Evolutionary conservation across 2,888 invertebrate species (phyloP), one percentile per base, ranked within the genome.

Genomic region (Clanis bilineata): DNA sequence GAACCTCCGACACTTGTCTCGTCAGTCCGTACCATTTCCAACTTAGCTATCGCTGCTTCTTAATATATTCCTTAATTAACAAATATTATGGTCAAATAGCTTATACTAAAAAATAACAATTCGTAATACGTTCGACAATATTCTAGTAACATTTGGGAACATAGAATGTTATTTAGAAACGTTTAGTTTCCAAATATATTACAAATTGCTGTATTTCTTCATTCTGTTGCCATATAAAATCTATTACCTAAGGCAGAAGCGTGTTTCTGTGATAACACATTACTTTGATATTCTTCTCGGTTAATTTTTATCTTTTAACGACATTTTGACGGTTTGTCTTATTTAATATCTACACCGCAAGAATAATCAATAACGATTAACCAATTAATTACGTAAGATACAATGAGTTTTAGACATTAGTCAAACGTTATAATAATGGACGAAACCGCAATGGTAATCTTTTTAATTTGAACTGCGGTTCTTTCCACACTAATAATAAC

Each of bases 131-230:
- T 45, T 38, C 58, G 55, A 45, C n/a, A 18, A 54, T 41, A 38
- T 63, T 61, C 65, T 62, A 56, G 66, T 62, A 45, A 61, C 44
- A 58, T 61, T 55, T 43, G 59, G 21, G 54, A 25, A 56, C 39
- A 39, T 56, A 38, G 38, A 22, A 39, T 39, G 51, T 58, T 61
- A 62, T 60, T 65, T 65, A 60, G 62, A 63, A 67, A 65, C 59
- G 57, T 63, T 57, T 43, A 36, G 56, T 69, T 66, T 51, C 70
- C 59, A 70, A 68, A 71, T 65, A 21, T 54, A 62, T 61, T 61
- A 61, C 64, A 67, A 64, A 66, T 57, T 45, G 56, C 44, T 9
- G 21, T 60, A 59, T 65, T 72, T 59, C 64, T 58, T 61, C 62
- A 72, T 60, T 62, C 25, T 62, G 57, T 61, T 62, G 61, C 60